Evolutionary conservation across 2,888 invertebrate genomes (phyloP).

Genomic region (Tetranychus piercei): DNA sequence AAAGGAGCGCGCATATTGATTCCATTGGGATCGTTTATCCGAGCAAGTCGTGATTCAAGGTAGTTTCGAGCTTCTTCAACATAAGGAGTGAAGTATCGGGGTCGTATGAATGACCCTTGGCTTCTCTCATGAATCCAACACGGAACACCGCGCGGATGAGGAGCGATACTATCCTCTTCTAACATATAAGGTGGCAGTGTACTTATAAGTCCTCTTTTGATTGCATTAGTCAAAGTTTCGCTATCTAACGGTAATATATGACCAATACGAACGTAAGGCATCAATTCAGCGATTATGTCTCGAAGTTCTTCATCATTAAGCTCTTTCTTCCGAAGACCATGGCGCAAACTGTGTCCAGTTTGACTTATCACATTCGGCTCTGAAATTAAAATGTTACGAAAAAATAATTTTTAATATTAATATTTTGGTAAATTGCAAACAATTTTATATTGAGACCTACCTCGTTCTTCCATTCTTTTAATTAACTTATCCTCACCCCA

Average conservation of each 20-base stretch:
- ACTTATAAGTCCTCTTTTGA: constrained; percentile 54
- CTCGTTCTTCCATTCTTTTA: constrained; percentile 60
- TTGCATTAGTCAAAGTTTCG: constrained; percentile 45
- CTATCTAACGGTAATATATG: constrained; percentile 70
- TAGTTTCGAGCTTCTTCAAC: constrained; percentile 66
- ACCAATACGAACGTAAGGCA: constrained; percentile 67
- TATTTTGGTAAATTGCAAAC: background rate
- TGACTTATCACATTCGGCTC: constrained; percentile 77
- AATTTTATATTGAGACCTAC: constrained; percentile 31
- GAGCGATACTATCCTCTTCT: constrained; percentile 42
- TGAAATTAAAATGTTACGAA: constrained; percentile 31
- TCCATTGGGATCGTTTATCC: constrained; percentile 13
- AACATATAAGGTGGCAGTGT: constrained; percentile 69
- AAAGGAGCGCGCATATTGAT: background rate
- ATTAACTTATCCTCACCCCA: constrained; percentile 75
- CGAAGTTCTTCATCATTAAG: constrained; percentile 62
- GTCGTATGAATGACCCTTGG: constrained; percentile 36
- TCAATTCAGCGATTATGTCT: constrained; percentile 61
- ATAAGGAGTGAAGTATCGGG: constrained; percentile 79
- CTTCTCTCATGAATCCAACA: constrained; percentile 26
- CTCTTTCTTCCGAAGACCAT: constrained; percentile 61
- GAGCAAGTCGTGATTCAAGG: constrained; percentile 21
- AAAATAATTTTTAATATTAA: background rate
- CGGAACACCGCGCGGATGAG: constrained; percentile 21
- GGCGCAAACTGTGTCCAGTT: constrained; percentile 76